Evolutionary conservation across 2,797 vertebrate species (phyloP).

Genomic region (Cryptoprocta ferox): DNA sequence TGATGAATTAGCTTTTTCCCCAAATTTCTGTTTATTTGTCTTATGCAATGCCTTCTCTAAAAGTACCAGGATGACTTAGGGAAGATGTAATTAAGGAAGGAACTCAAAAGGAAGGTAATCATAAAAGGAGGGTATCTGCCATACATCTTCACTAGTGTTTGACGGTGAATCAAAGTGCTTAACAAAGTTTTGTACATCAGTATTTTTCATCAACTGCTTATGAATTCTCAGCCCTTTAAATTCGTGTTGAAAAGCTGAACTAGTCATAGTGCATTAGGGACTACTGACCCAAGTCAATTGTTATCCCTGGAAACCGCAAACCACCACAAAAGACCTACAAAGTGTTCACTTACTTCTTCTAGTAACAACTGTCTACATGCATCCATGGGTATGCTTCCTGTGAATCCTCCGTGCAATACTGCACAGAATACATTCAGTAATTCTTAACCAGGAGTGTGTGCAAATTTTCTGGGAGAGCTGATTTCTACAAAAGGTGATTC

Average conservation of each 20-base stretch:
- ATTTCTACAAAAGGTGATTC: background rate
- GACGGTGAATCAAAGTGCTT: background rate
- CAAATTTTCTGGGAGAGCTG: slow-evolving; percentile 35
- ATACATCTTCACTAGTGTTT: slow-evolving; percentile 4
- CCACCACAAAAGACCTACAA: background rate
- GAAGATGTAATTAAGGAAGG: background rate
- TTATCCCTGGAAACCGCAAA: background rate
- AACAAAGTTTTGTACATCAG: background rate
- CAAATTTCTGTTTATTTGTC: background rate
- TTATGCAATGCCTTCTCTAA: background rate
- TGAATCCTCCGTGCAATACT: background rate
- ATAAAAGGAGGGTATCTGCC: background rate
- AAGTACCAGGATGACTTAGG: background rate
- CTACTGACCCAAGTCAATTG: background rate
- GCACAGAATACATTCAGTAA: background rate
- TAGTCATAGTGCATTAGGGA: background rate
- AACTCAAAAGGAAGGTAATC: slow-evolving; percentile 22
- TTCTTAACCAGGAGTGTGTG: background rate
- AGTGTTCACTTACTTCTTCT: background rate
- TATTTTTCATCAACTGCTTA: background rate
- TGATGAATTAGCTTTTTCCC: slow-evolving; percentile 16
- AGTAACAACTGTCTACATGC: background rate
- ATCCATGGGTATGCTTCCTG: background rate
- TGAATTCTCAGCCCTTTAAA: background rate
- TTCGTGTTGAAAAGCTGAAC: background rate